These are phyloP conservation scores for Xestia xanthographa DNA, from an alignment of 2,888 invertebrate species.

Conservation along the genomic window DNA sequence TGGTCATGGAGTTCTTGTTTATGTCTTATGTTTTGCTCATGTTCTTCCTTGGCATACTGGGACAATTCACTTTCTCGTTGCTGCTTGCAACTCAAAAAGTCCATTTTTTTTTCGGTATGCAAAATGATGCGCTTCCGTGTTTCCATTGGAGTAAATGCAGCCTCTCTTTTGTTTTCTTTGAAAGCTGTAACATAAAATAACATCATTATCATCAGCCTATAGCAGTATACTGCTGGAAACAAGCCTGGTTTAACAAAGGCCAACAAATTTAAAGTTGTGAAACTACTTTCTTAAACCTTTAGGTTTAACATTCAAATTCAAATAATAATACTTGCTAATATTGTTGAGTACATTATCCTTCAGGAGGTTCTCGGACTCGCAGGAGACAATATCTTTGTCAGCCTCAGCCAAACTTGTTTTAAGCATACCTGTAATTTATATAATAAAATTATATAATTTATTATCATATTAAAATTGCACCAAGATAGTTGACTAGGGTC, in stretches of 20 bases:
- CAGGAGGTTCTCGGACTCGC: no score
- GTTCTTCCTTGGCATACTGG: conserved; percentile 5
- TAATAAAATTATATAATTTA: no score
- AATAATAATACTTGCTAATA: not conserved
- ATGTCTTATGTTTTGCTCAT: not conserved
- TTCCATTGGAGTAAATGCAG: not conserved
- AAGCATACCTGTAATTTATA: no score
- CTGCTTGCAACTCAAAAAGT: not conserved
- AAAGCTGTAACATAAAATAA: conserved; percentile 1
- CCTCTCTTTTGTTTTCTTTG: conserved; percentile 5
- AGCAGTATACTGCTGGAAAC: no score
- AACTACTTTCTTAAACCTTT: not conserved
- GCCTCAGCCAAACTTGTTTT: no score
- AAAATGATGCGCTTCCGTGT: conserved; percentile 1
- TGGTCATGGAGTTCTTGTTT: not conserved
- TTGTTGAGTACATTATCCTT: no score
- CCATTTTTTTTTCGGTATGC: not conserved
- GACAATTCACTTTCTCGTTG: not conserved
- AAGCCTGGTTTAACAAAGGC: no score
- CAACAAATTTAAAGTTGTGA: not conserved
- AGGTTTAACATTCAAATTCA: not conserved
- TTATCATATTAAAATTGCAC: no score
- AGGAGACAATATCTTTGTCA: no score
- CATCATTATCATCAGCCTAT: no score
- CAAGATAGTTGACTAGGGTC: no score